phyloP scores from a whole-genome alignment of 2,888 invertebrate species.

The Augiades crinisus region DNA sequence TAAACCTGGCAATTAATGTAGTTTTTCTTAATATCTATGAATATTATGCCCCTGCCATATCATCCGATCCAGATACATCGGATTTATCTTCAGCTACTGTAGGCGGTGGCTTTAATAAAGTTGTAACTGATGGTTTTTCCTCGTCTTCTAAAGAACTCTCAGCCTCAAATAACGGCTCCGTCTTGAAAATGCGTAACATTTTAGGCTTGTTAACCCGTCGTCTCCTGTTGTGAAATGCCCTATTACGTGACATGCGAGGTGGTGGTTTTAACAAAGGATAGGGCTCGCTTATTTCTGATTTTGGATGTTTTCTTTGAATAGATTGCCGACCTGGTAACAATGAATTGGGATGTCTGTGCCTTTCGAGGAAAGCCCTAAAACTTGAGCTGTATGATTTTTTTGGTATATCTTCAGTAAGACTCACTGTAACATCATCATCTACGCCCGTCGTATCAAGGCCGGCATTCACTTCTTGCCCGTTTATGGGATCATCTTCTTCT shows the following conservation, averaged over 20 bases:
- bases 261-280: conserved; percentile 72
- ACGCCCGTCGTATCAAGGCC: conserved; percentile 51
- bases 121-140: conserved; percentile 46
- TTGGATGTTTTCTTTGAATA: conserved; percentile 59
- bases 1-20: neutral
- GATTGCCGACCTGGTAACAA: conserved; percentile 48
- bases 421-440: conserved; percentile 46
- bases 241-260: conserved; percentile 46
- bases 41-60: conserved; percentile 28
- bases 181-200: conserved; percentile 52
- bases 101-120: conserved; percentile 55
- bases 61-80: conserved; percentile 36
- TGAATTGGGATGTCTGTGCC: conserved; percentile 56
- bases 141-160: conserved; percentile 37
- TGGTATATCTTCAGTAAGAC: conserved; percentile 49
- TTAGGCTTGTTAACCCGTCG: conserved; percentile 58
- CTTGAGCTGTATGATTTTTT: conserved; percentile 46
- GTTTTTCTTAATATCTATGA: neutral
- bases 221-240: conserved; percentile 46
- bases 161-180: conserved; percentile 63
- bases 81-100: conserved; percentile 52
- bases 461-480: conserved; percentile 48
- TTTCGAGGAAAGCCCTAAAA: conserved; percentile 47
- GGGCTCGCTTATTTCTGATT: conserved; percentile 57
- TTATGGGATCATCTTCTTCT: conserved; percentile 61